phyloP scores from a whole-genome alignment of 23 tunicate genomes.

The Styela clava region DNA sequence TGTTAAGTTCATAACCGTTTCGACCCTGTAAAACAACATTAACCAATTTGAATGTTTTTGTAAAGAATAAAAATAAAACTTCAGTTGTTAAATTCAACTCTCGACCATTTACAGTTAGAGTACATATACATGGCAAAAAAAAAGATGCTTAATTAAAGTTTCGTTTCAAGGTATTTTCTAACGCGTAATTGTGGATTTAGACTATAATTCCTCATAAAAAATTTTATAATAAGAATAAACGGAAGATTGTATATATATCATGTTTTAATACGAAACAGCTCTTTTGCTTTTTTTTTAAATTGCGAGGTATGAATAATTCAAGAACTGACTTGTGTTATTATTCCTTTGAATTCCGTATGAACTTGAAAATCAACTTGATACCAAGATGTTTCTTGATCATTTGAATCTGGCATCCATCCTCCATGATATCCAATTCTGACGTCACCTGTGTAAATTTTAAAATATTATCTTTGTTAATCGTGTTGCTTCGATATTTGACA shows the following conservation, averaged over 20 bases:
- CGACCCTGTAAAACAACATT: slow-evolving; percentile 54
- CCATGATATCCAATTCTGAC: slow-evolving; percentile 65
- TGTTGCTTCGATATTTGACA: too few relatives aligned
- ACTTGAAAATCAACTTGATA: slow-evolving; percentile 71
- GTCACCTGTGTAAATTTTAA: slow-evolving; percentile 13
- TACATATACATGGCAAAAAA: too few relatives aligned
- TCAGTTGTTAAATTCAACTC: too few relatives aligned
- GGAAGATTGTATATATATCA: neutral
- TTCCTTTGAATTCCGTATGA: slow-evolving; percentile 78
- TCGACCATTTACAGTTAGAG: too few relatives aligned
- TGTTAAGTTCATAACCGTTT: slow-evolving; percentile 54
- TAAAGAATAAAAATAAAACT: too few relatives aligned
- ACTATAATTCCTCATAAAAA: too few relatives aligned
- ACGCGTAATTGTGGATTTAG: too few relatives aligned
- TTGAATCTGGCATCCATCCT: slow-evolving; percentile 45
- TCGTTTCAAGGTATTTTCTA: too few relatives aligned
- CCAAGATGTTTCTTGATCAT: slow-evolving; percentile 55
- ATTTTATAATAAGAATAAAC: too few relatives aligned
- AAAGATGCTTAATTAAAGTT: too few relatives aligned
- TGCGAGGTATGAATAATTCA: neutral
- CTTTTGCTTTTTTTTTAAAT: neutral
- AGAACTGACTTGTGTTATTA: slow-evolving; percentile 69
- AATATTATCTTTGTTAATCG: neutral
- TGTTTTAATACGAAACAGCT: neutral
- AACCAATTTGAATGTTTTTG: too few relatives aligned